A percentile compares a stretch with the other conserved stretches of the same genome.
These are phyloP conservation scores for Cassiopea andromeda DNA, from an alignment of 30 jellyfish, hydroid and myxozoan genomes.

Conservation along the genomic window DNA sequence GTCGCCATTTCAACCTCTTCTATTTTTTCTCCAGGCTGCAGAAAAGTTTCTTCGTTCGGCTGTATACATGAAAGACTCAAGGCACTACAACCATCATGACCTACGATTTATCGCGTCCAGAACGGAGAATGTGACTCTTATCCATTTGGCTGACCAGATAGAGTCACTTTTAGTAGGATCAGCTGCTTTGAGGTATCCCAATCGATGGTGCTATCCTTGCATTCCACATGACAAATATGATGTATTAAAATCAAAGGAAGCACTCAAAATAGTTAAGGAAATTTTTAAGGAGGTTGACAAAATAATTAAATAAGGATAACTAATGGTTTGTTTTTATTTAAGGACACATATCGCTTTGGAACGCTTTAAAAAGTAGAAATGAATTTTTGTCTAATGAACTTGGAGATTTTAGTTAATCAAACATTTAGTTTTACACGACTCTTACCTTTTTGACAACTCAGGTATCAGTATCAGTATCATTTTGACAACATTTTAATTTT, in stretches of 20 bases:
- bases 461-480: too few species aligned
- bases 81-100: background rate
- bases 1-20: background rate
- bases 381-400: too few species aligned
- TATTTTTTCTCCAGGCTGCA: constrained; percentile 58
- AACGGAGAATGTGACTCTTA: constrained; percentile 4
- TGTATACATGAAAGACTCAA: constrained; percentile 40
- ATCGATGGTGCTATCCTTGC: constrained; percentile 46
- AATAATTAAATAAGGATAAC: background rate
- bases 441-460: too few species aligned
- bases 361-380: too few species aligned
- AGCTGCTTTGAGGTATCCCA: constrained; percentile 67
- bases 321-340: background rate
- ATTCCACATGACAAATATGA: constrained; percentile 73
- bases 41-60: constrained; percentile 78
- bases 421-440: too few species aligned
- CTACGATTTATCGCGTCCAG: background rate
- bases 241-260: constrained; percentile 27
- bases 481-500: too few species aligned
- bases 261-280: constrained; percentile 14
- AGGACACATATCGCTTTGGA: background rate
- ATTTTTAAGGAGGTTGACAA: constrained; percentile 14
- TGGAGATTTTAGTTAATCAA: too few species aligned
- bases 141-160: constrained; percentile 29
- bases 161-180: constrained; percentile 50